Base-by-base conservation (phyloP, 1,140 invertebrate genomes). In the Drosophila punjabiensis region DNA sequence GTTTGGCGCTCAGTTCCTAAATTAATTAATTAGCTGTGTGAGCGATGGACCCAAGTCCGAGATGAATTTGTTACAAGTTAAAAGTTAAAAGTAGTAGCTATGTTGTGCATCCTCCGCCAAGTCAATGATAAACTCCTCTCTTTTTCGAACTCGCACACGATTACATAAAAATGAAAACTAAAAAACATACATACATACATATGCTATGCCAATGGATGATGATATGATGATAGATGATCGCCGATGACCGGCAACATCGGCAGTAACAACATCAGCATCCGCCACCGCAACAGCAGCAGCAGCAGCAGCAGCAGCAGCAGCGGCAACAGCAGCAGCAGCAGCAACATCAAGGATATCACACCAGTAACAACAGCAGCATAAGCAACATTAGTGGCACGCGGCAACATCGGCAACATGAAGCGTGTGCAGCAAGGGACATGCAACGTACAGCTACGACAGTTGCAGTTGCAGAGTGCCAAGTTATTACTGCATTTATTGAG, bases 231-330 rank as follows among this genome's bases (percentile, higher is more conserved):
- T 48, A 86, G 83, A 86, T 53, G 83, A 87, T 78, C 83, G 83
- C 52, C 83, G 83, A 87, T 87, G 83, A 87, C 83, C 84, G 81
- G 60, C 76, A 61, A 76, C 78, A 33, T 56, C 53, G 35, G 50
- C 76, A 48, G 50, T 43, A 52, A 35, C 60, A 20, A 48, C 81
- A 55, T 9, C 64, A 18, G 56, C 58, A 47, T 10, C 75, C 24
- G 53, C 52, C 41, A 6, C 73, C 50, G 67, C 66, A 61, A 45
- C 71, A 35, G 16, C 65, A 65, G n/a, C n/a, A n/a, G n/a, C n/a
- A n/a, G n/a, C n/a, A n/a, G n/a, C n/a, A n/a, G 0, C 62, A 45
- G 28, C 52, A 50, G 24, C 50, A 61, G 10, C 45, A 59, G 39
- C 73, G 65, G 33, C 53, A 64, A 9, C 69, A 60, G 33, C 48